These are phyloP conservation scores for Paratilapia polleni DNA, from an alignment of 2,113 vertebrate genomes.

Conservation along the genomic window DNA sequence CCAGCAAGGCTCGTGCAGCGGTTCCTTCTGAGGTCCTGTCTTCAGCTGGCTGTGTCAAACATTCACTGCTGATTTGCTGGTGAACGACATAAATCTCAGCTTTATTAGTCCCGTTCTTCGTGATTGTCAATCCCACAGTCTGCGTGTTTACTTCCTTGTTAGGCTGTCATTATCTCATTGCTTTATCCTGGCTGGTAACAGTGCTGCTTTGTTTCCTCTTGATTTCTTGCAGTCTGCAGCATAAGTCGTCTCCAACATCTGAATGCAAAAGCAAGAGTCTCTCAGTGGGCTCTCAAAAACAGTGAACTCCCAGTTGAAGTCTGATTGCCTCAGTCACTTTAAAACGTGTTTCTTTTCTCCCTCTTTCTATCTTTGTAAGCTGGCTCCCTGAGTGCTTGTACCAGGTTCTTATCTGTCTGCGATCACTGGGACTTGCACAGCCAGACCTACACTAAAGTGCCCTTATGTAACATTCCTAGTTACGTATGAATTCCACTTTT, in stretches of 20 bases:
- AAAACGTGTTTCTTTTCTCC: neutral
- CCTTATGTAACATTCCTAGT: conserved; percentile 69
- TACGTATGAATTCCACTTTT: conserved; percentile 51
- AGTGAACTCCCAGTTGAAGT: neutral
- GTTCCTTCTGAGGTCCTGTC: neutral
- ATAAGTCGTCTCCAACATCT: neutral
- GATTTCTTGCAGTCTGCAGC: neutral
- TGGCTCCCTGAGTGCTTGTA: conserved; percentile 37
- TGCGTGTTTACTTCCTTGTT: neutral
- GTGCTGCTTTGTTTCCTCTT: neutral
- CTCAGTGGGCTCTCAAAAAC: neutral
- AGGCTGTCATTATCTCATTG: neutral
- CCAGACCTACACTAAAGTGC: conserved; percentile 33
- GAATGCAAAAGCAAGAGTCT: conserved; percentile 1
- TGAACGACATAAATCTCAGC: neutral
- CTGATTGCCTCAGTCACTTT: conserved; percentile 6
- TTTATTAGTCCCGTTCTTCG: neutral
- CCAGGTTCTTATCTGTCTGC: conserved; percentile 26
- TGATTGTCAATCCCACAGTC: neutral
- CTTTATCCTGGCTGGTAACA: neutral
- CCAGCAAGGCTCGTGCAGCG: neutral
- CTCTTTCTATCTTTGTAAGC: conserved; percentile 22
- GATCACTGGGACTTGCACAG: conserved; percentile 7
- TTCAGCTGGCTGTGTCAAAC: conserved; percentile 20
- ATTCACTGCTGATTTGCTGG: neutral